Evolutionary conservation across 2,113 vertebrate species (phyloP), one percentile per base, ranked within the genome.

Genomic region (Glareola pratincola): DNA sequence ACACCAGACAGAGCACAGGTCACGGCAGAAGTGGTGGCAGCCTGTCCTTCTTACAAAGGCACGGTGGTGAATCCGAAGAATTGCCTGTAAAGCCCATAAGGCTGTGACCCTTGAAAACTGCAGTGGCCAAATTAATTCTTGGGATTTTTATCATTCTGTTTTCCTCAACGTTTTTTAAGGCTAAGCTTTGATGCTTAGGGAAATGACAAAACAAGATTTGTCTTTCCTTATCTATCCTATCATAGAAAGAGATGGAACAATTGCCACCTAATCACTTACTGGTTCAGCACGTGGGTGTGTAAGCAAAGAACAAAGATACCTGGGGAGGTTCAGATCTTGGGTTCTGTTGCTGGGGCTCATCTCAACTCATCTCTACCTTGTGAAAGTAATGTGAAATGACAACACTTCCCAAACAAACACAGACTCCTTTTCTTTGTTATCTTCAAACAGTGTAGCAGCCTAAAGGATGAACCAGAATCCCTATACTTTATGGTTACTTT

Each of bases 301-400:
- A 84, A 43, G 21, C 27, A 69, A 6, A 64, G 69, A 82, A 57
- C 62, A 87, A 85, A 95, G 72, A 74, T 32, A 79, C 11, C n/a
- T 34, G 34, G 21, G 22, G 66, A 67, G 36, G 45, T 59, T 90
- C 85, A 77, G 67, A 54, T 62, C n/a, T n/a, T 47, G 41, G 77
- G 60, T 26, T 51, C 22, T 51, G 23, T 83, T 74, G 23, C 82
- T 76, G 59, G 15, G 62, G 41, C 34, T 90, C 74, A 66, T 51
- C 63, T 91, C 27, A 54, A 45, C n/a, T 83, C 84, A 48, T 50
- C 10, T 88, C 41, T 57, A 54, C 27, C 59, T 90, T 79, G 59
- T 83, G 78, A 92, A 94, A 88, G 37, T 77, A 85, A 94, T 54
- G 27, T 66, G 54, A 96, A 93, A 84, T 88, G 82, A 88, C 74